Percentiles rank a stretch among this genome's conserved stretches.
phyloP scores from a whole-genome alignment of 2,888 invertebrate genomes.

The Ormyrus labotus region DNA sequence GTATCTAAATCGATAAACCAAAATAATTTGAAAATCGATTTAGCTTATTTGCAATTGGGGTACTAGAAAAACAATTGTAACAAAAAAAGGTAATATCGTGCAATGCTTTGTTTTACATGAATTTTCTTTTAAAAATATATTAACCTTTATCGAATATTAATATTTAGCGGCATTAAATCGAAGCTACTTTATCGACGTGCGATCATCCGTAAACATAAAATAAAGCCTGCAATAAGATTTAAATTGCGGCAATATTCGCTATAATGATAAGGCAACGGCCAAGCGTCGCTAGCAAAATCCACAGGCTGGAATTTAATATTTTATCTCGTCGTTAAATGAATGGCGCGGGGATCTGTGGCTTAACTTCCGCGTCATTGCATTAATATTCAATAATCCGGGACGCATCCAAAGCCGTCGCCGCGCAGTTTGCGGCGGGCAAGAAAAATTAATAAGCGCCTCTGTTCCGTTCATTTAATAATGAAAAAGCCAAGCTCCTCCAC shows the following conservation, averaged over 20 bases:
- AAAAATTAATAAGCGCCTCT: slow-evolving; percentile 36
- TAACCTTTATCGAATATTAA: too few species aligned
- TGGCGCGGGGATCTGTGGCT: slow-evolving; percentile 26
- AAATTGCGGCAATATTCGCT: slow-evolving; percentile 2
- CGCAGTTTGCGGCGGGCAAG: not conserved
- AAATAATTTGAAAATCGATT: too few species aligned
- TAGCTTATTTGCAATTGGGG: too few species aligned
- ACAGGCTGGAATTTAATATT: slow-evolving; percentile 35
- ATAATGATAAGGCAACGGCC: not conserved
- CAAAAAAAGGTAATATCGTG: too few species aligned
- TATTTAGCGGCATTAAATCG: not conserved
- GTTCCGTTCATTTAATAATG: not conserved
- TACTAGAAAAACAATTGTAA: too few species aligned
- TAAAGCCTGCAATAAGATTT: not conserved
- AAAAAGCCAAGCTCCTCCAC: not conserved
- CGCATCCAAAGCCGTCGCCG: not conserved
- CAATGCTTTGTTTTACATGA: too few species aligned
- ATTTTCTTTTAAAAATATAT: too few species aligned
- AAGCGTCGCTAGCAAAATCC: slow-evolving; percentile 1
- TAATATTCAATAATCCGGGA: slow-evolving; percentile 58
- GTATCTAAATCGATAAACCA: too few species aligned
- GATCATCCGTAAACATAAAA: not conserved
- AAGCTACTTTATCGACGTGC: not conserved
- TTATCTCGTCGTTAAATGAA: slow-evolving; percentile 4
- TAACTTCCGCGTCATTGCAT: slow-evolving; percentile 59